A percentile compares a stretch with the other conserved stretches of the same genome.
Evolutionary conservation across 2,888 invertebrate genomes (phyloP).

Genomic region (Rhagium mordax): DNA sequence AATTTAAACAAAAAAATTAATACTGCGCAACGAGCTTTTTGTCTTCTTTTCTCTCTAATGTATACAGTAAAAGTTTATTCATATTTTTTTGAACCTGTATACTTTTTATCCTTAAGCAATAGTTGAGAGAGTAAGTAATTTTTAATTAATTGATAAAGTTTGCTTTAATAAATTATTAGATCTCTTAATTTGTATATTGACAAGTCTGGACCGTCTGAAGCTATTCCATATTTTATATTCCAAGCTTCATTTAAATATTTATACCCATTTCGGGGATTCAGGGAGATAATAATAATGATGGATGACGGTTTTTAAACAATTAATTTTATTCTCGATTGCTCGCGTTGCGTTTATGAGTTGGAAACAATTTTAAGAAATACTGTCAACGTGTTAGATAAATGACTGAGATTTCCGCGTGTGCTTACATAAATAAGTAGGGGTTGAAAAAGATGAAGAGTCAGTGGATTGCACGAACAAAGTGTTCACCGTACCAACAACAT

Average conservation of each 20-base stretch:
- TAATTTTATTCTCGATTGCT: slow-evolving; percentile 54
- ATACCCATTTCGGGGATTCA: slow-evolving; percentile 1
- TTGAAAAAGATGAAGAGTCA: slow-evolving; percentile 41
- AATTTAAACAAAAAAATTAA: no score
- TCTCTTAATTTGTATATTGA: background rate
- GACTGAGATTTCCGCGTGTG: slow-evolving; percentile 64
- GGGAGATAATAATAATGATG: slow-evolving; percentile 42
- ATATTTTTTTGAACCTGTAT: no score
- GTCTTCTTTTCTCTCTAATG: no score
- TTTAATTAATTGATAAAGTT: background rate
- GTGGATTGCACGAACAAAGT: slow-evolving; percentile 63
- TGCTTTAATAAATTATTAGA: background rate
- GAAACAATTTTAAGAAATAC: slow-evolving; percentile 60
- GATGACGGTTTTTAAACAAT: slow-evolving; percentile 54
- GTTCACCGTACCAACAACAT: slow-evolving; percentile 68
- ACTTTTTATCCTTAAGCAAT: no score
- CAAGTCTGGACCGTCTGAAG: background rate
- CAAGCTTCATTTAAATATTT: slow-evolving; percentile 28
- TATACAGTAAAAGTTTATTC: no score
- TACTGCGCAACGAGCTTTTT: no score
- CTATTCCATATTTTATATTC: slow-evolving; percentile 35
- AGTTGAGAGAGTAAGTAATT: no score
- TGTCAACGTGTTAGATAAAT: slow-evolving; percentile 64
- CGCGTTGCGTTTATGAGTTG: slow-evolving; percentile 57
- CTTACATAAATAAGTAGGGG: slow-evolving; percentile 66